Conservation (phyloP, 2,113 vertebrate genomes). For the Rhinoderma darwinii region DNA sequence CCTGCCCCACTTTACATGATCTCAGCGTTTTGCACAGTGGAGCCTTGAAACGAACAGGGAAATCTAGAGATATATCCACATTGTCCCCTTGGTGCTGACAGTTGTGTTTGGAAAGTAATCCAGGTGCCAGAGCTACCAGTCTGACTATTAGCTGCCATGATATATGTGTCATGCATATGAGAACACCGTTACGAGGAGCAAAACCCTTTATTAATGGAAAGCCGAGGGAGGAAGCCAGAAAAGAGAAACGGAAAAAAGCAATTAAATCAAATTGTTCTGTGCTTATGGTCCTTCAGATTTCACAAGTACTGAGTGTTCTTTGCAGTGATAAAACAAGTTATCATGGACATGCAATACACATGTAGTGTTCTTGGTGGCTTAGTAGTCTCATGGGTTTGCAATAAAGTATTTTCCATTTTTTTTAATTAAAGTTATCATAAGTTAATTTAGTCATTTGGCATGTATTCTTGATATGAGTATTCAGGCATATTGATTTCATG, state of each 20-base stretch:
- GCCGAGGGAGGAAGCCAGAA: neutral
- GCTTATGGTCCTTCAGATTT: neutral
- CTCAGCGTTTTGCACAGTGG: constrained; percentile 44
- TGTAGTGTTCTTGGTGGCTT: neutral
- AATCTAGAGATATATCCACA: constrained; percentile 32
- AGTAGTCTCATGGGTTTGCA: neutral
- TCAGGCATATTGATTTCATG: neutral
- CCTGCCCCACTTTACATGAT: constrained; percentile 34
- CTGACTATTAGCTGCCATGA: constrained; percentile 52
- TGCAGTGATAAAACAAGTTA: neutral
- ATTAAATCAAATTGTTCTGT: constrained; percentile 29
- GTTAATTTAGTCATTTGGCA: neutral
- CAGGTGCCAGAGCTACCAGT: constrained; percentile 44
- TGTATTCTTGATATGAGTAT: neutral
- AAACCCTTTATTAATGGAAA: constrained; percentile 37
- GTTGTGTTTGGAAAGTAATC: constrained; percentile 48
- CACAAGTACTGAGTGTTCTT: neutral
- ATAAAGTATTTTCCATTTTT: neutral
- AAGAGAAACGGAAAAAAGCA: neutral
- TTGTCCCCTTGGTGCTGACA: constrained; percentile 54
- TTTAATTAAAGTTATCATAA: neutral
- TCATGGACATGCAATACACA: neutral
- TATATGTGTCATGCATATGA: constrained; percentile 51
- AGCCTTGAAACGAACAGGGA: constrained; percentile 42
- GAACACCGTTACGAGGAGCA: neutral